A percentile compares a stretch with the other conserved stretches of the same genome.
Conservation (phyloP, 2,888 invertebrate species). For the Saturnia pavonia region DNA sequence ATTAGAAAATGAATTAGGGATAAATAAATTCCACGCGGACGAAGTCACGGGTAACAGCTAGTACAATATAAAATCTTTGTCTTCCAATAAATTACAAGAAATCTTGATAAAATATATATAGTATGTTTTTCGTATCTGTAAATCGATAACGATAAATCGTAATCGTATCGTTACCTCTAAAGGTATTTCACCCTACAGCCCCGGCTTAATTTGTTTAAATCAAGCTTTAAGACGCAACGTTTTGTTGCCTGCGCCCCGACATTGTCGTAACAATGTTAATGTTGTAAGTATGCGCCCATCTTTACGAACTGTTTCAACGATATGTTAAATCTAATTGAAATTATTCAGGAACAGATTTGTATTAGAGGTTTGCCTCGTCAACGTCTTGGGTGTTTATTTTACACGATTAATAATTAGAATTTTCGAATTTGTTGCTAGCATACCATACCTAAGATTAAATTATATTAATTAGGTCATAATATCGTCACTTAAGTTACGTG, state of each 20-base stretch:
- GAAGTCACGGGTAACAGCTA: no score
- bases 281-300: constrained; percentile 29
- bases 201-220: constrained; percentile 62
- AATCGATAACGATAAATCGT: constrained; percentile 5
- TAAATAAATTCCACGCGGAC: no score
- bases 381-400: neutral
- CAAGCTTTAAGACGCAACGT: constrained; percentile 53
- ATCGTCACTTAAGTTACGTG: no score
- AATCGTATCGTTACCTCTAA: constrained; percentile 31
- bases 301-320: constrained; percentile 34
- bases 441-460: no score
- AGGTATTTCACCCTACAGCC: constrained; percentile 32
- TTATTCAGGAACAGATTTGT: constrained; percentile 24
- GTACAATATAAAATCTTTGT: no score
- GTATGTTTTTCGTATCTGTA: neutral
- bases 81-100: neutral
- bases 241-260: constrained; percentile 47
- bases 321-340: constrained; percentile 33
- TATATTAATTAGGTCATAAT: no score
- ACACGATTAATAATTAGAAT: neutral
- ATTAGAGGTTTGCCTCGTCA: constrained; percentile 28
- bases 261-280: constrained; percentile 44
- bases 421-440: neutral
- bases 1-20: no score
- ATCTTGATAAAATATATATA: neutral